These are phyloP conservation scores for Myrmecobius fasciatus DNA, from an alignment of 2,113 vertebrate species.

Conservation along the genomic window DNA sequence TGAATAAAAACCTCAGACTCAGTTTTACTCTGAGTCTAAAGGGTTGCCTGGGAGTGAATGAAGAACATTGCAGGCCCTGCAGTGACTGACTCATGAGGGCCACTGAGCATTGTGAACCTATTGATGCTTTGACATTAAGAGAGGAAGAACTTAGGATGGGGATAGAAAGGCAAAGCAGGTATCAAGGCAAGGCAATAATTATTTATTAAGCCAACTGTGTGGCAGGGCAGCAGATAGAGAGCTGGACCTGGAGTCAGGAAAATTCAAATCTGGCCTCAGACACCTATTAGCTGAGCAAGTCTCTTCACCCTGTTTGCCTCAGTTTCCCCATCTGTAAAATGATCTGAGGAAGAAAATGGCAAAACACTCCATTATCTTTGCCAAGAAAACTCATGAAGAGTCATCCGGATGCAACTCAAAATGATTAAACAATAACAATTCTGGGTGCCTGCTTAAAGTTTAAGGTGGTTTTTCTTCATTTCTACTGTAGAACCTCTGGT, in stretches of 20 bases:
- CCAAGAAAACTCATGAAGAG: background rate
- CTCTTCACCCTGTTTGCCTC: background rate
- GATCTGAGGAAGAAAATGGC: background rate
- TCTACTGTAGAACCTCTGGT: background rate
- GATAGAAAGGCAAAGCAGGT: background rate
- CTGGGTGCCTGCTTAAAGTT: background rate
- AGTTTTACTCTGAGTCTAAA: background rate
- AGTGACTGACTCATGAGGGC: background rate
- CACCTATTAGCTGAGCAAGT: background rate
- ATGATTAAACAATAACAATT: background rate
- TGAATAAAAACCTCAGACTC: slow-evolving; percentile 20
- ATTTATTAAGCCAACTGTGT: background rate
- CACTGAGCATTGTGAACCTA: background rate
- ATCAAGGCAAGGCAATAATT: no score
- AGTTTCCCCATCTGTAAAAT: background rate
- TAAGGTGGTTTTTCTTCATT: background rate
- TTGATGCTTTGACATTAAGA: background rate
- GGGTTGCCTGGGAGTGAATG: background rate
- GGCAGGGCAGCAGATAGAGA: background rate
- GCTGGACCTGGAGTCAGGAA: background rate
- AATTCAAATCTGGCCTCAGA: background rate
- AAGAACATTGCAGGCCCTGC: background rate
- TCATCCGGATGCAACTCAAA: background rate
- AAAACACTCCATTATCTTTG: background rate
- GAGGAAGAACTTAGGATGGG: background rate